phyloP scores from a whole-genome alignment of 2,888 invertebrate genomes.

The Melipona beecheii region DNA sequence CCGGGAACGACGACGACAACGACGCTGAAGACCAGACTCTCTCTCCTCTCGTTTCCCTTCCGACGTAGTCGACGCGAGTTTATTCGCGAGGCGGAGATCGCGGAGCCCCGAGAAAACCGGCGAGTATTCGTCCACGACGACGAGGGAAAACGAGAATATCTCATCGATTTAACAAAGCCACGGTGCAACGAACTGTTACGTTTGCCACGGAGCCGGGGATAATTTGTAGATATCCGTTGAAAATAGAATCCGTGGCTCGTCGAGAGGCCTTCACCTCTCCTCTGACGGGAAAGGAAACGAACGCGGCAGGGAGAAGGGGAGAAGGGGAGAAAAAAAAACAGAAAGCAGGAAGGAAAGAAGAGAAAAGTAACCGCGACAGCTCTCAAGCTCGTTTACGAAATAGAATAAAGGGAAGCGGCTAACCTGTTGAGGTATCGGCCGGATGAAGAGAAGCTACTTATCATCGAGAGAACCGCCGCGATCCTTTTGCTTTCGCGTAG shows the following conservation, averaged over 20 bases:
- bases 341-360: slow-evolving; percentile 8
- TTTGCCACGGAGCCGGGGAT: slow-evolving; percentile 5
- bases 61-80: slow-evolving; percentile 54
- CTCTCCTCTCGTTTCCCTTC: not conserved
- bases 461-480: slow-evolving; percentile 38
- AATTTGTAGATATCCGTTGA: slow-evolving; percentile 42
- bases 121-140: slow-evolving; percentile 27
- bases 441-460: slow-evolving; percentile 56
- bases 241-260: slow-evolving; percentile 39
- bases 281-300: not conserved
- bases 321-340: not conserved
- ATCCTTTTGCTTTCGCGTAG: not conserved
- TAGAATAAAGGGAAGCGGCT: slow-evolving; percentile 41
- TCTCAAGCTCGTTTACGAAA: slow-evolving; percentile 51
- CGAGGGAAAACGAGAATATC: slow-evolving; percentile 33
- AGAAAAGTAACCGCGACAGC: slow-evolving; percentile 27
- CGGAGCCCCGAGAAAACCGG: slow-evolving; percentile 22
- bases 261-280: slow-evolving; percentile 13
- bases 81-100: slow-evolving; percentile 42
- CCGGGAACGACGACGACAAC: not conserved
- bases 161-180: slow-evolving; percentile 64
- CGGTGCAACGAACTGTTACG: slow-evolving; percentile 64
- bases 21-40: not conserved
- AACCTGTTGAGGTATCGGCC: slow-evolving; percentile 60
- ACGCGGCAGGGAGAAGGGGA: not conserved